Percentiles rank a stretch among this genome's conserved stretches.
phyloP scores from a whole-genome alignment of 1,140 invertebrate species.

The Hypothenemus hampei region DNA sequence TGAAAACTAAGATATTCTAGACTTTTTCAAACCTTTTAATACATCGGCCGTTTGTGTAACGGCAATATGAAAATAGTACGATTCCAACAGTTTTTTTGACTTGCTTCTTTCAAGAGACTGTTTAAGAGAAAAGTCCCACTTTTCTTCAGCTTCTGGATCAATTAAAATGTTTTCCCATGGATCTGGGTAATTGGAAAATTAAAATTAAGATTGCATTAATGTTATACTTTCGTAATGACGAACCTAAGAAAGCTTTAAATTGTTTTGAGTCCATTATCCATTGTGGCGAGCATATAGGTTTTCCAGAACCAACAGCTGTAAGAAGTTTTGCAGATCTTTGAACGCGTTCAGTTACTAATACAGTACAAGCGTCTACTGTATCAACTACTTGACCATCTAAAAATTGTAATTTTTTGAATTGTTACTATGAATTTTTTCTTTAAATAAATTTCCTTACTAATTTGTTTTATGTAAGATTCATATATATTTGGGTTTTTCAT shows the following conservation, averaged over 20 bases:
- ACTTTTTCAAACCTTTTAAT: conserved; percentile 39
- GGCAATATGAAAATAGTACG: conserved; percentile 34
- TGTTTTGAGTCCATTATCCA: conserved; percentile 50
- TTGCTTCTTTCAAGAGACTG: conserved; percentile 39
- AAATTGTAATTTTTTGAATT: no score
- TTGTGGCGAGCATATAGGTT: conserved; percentile 48
- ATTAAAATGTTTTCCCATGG: conserved; percentile 50
- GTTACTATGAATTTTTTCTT: no score
- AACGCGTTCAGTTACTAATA: conserved; percentile 48
- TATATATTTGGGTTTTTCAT: conserved; percentile 39
- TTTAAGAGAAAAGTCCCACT: conserved; percentile 48
- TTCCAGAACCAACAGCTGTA: conserved; percentile 48
- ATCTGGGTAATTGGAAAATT: conserved; percentile 38
- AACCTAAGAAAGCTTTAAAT: conserved; percentile 43
- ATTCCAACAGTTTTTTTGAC: conserved; percentile 34
- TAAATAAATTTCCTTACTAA: no score
- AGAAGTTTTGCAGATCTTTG: conserved; percentile 50
- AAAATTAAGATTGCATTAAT: background rate
- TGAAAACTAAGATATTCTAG: no score
- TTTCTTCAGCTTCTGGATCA: conserved; percentile 46
- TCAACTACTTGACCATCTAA: conserved; percentile 41
- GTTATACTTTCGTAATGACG: background rate
- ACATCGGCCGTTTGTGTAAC: conserved; percentile 35
- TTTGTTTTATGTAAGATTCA: conserved; percentile 33
- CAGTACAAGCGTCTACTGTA: conserved; percentile 44